These are phyloP conservation scores for Grapholita molesta DNA, from an alignment of 1,140 invertebrate species.

Conservation along the genomic window DNA sequence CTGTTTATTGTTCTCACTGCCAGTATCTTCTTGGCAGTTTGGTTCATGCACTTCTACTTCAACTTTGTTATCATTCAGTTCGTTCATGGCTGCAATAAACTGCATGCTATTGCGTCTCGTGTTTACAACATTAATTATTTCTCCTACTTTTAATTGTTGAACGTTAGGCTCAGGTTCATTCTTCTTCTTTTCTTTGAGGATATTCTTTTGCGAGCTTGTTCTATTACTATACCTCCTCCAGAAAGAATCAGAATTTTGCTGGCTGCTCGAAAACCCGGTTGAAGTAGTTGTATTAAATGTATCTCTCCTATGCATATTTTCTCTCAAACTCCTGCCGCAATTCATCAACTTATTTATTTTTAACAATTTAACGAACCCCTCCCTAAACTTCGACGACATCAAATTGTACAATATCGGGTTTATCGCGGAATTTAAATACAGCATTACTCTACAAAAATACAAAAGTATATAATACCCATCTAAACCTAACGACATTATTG, in stretches of 20 bases:
- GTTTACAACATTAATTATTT: conserved; percentile 73
- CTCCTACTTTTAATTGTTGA: conserved; percentile 64
- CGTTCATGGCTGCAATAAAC: conserved; percentile 66
- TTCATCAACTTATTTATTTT: conserved; percentile 71
- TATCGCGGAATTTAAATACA: conserved; percentile 93
- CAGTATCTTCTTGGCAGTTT: conserved; percentile 28
- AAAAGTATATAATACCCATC: conserved; percentile 91
- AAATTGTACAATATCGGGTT: conserved; percentile 95
- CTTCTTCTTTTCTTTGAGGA: conserved; percentile 64
- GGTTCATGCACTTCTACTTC: conserved; percentile 53
- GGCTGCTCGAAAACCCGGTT: conserved; percentile 74
- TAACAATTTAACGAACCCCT: conserved; percentile 85
- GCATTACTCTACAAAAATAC: conserved; percentile 91
- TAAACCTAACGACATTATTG: conserved; percentile 81
- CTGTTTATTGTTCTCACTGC: conserved; percentile 64
- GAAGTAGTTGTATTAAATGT: conserved; percentile 76
- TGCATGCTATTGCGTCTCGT: conserved; percentile 76
- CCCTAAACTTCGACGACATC: conserved; percentile 95
- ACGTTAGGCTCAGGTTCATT: conserved; percentile 50
- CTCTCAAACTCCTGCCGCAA: conserved; percentile 62
- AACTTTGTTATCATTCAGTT: conserved; percentile 50
- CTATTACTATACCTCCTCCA: conserved; percentile 76
- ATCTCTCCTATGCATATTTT: conserved; percentile 73
- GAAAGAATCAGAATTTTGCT: conserved; percentile 72
- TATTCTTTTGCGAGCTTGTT: conserved; percentile 65